Percentiles rank a stretch among this genome's conserved stretches.
phyloP scores from a whole-genome alignment of 2,113 vertebrate genomes.

The Tichodroma muraria region DNA sequence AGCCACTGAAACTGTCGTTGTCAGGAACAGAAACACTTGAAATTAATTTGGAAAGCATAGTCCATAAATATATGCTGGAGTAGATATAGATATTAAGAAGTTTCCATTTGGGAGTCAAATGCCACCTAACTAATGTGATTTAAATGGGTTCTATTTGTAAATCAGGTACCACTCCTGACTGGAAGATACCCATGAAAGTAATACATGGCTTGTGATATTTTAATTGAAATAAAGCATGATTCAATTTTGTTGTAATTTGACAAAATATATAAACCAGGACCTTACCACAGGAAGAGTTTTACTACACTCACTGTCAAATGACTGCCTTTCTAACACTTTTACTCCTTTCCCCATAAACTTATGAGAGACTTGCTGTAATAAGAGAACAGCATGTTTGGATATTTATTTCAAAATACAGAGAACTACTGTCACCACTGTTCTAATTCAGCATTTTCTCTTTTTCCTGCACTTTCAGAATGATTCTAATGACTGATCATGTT shows the following conservation, averaged over 20 bases:
- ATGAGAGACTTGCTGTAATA: neutral
- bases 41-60: neutral
- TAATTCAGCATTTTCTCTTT: conserved; percentile 8
- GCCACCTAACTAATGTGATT: neutral
- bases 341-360: neutral
- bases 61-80: neutral
- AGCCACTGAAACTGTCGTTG: neutral
- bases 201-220: neutral
- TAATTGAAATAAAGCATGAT: neutral
- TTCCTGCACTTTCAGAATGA: neutral
- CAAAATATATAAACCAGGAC: neutral
- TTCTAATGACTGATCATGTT: conserved; percentile 13
- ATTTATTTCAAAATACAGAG: neutral
- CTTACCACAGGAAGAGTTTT: neutral
- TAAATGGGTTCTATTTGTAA: neutral
- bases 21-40: neutral
- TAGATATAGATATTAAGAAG: neutral
- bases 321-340: neutral
- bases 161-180: neutral
- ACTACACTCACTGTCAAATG: neutral
- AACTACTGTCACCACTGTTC: neutral
- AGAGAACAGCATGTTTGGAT: neutral
- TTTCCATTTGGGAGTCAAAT: neutral
- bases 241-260: neutral
- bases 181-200: neutral